These are phyloP conservation scores for Alaudala cheleensis DNA, from an alignment of 2,113 vertebrate genomes.

Conservation along the genomic window DNA sequence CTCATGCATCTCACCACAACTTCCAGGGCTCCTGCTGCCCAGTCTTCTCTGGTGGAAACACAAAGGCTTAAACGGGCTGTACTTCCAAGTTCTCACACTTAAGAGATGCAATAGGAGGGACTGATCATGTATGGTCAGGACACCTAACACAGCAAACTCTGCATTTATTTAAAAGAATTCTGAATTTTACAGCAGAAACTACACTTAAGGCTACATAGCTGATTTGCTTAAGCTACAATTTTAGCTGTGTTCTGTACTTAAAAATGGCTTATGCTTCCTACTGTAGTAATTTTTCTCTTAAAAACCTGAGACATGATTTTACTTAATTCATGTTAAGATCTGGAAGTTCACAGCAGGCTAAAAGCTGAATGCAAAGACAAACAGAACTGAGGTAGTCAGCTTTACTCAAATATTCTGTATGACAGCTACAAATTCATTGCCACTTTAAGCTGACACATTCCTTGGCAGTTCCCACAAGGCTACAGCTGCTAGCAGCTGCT, in stretches of 20 bases:
- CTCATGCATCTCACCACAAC: not conserved
- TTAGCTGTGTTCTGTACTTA: not conserved
- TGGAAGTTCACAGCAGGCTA: not conserved
- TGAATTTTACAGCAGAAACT: not conserved
- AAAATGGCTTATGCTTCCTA: constrained; percentile 65
- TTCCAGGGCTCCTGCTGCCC: not conserved
- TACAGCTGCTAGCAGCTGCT: not conserved
- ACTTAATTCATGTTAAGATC: not conserved
- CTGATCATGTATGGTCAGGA: not conserved
- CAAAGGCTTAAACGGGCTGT: not conserved
- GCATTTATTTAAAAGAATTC: not conserved
- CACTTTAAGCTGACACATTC: not conserved
- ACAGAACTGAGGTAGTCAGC: constrained; percentile 65
- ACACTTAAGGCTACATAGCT: not conserved
- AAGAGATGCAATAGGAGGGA: not conserved
- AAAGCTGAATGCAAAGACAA: constrained; percentile 24
- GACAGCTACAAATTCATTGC: not conserved
- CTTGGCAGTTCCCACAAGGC: not conserved
- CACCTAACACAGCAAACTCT: not conserved
- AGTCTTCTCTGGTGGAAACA: not conserved
- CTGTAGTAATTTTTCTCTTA: constrained; percentile 38
- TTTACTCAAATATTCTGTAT: not conserved
- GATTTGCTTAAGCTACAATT: constrained; percentile 1
- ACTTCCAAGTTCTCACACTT: not conserved
- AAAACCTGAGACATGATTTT: constrained; percentile 61